Base-by-base conservation (phyloP, 92 coral and sea anemone species). In the Porites evermanni region DNA sequence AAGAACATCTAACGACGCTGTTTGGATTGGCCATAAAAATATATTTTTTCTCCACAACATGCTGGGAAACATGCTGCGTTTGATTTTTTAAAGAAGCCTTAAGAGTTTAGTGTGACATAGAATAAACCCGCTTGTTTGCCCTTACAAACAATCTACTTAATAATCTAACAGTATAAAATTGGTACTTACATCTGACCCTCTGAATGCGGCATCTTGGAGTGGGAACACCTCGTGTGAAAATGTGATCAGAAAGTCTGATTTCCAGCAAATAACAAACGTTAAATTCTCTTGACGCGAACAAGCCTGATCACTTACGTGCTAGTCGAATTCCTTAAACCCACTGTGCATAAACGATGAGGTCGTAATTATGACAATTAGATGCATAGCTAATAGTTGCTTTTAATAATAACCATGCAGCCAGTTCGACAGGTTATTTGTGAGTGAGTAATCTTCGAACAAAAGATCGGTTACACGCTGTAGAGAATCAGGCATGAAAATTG, bases 281-380 rank as follows among this genome's bases (percentile, higher is more conserved):
- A 10, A 29, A 7, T 56, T 77, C 24, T 59, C 53, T 26, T 71
- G 86, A 81, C 77, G 77, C 86, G 78, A 54, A 24, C 51, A 72
- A 81, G 58, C 17, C 78, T 58, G 60, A 12, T 24, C 64, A 29
- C 50, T 50, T 83, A 24, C 44, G 50, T 50, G 70, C 1, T 58
- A 61, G 70, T 20, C 64, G 80, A 63, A 73, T 83, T 74, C 73
- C 80, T 6, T 10, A 83, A 52, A 74, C 54, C 66, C 80, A 83
- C 52, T 21, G 59, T 47, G 87, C 87, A 83, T 83, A 83, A 73
- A 83, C 52, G 73, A 83, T 83, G 74, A 73, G 61, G 50, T 16
- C 73, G 53, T 59, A 73, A 82, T 71, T 72, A 21, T 58, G 44
- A 69, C 71, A 68, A 69, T 70, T 51, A 79, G 32, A 9, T 23